A percentile compares a stretch with the other conserved stretches of the same genome.
phyloP scores from a whole-genome alignment of 2,888 invertebrate species.

The Gnatocerus cornutus region DNA sequence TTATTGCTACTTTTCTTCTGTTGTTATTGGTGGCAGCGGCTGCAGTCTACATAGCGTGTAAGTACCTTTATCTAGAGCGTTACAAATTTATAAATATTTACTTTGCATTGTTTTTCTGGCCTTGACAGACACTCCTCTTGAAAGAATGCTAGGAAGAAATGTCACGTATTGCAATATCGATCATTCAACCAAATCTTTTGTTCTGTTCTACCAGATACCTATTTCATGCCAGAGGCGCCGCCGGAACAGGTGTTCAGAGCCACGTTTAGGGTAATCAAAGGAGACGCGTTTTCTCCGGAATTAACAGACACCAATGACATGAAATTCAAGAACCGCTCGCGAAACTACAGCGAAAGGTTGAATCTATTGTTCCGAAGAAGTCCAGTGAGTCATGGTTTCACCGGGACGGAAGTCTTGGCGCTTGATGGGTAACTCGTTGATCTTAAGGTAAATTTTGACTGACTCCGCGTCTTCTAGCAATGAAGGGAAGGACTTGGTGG shows the following conservation, averaged over 20 bases:
- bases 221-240: conserved; percentile 80
- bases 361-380: conserved; percentile 84
- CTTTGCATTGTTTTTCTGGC: conserved; percentile 9
- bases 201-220: conserved; percentile 77
- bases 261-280: conserved; percentile 81
- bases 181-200: neutral
- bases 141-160: conserved; percentile 32
- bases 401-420: conserved; percentile 86
- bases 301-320: conserved; percentile 80
- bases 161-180: conserved; percentile 25
- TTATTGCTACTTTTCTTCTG: conserved; percentile 87
- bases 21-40: conserved; percentile 82
- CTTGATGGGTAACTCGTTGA: conserved; percentile 80
- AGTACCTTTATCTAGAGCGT: conserved; percentile 66
- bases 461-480: conserved; percentile 71
- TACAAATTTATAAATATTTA: conserved; percentile 24
- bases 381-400: conserved; percentile 82
- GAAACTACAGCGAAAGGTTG: conserved; percentile 84
- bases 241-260: conserved; percentile 89
- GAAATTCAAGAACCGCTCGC: conserved; percentile 82
- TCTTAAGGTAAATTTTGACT: neutral
- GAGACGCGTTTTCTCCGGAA: conserved; percentile 81
- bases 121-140: conserved; percentile 43
- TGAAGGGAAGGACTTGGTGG: conserved; percentile 82
- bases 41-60: conserved; percentile 80